A percentile compares a stretch with the other conserved stretches of the same genome.
Conservation (phyloP, 2,113 vertebrate species). For the Trichechus manatus region DNA sequence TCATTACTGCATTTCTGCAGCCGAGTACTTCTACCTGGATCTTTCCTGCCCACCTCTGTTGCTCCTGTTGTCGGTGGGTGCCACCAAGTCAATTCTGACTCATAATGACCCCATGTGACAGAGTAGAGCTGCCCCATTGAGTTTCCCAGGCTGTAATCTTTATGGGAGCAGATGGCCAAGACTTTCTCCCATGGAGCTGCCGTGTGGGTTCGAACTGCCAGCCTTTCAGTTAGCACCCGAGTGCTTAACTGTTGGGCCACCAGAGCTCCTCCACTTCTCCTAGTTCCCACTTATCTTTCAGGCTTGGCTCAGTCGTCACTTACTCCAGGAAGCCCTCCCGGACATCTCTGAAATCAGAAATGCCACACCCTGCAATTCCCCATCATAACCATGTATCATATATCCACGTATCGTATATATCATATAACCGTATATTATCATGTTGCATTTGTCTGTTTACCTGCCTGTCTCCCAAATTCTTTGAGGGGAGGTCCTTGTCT, state of each 20-base stretch:
- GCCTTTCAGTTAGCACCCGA: too few relatives aligned
- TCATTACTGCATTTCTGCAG: not conserved
- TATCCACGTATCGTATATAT: too few relatives aligned
- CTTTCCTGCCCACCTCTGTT: not conserved
- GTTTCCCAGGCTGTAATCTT: not conserved
- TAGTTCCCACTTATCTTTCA: not conserved
- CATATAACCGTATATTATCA: fast-evolving
- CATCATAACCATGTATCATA: fast-evolving
- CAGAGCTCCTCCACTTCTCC: not conserved
- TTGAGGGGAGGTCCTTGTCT: not conserved
- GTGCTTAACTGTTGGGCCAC: too few relatives aligned
- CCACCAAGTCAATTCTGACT: too few relatives aligned
- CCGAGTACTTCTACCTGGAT: not conserved
- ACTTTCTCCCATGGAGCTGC: not conserved
- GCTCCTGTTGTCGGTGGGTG: not conserved
- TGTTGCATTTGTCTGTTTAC: not conserved
- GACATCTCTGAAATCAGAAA: not conserved
- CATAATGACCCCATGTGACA: too few relatives aligned
- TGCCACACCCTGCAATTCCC: not conserved
- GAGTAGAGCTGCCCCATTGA: too few relatives aligned
- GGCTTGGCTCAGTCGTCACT: not conserved
- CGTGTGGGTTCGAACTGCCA: not conserved
- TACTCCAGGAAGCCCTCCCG: conserved; percentile 24
- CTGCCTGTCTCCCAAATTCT: too few relatives aligned
- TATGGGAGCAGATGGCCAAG: not conserved